Evolutionary conservation across 2,888 invertebrate species (phyloP).

Genomic region (Patella depressa): DNA sequence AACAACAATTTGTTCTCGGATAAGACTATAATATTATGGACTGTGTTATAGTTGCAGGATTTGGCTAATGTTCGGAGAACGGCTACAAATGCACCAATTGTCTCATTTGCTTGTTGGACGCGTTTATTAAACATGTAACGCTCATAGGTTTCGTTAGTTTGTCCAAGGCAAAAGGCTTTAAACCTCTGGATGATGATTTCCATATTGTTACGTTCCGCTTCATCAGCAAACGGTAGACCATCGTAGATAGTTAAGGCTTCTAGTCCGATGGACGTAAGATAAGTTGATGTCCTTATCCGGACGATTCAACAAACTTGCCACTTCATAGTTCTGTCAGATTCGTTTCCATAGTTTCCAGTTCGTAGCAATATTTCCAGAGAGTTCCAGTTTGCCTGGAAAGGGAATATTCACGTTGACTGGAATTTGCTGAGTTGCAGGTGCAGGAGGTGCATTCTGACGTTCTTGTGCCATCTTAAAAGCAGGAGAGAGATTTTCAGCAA

Average conservation of each 20-base stretch:
- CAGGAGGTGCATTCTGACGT: too few relatives aligned
- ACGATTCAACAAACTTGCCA: neutral
- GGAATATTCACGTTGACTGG: neutral
- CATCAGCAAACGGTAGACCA: constrained; percentile 2
- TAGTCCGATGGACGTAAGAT: constrained; percentile 1
- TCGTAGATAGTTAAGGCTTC: constrained; percentile 6
- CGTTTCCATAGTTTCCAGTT: neutral
- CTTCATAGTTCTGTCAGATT: neutral
- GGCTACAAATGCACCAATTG: constrained; percentile 11
- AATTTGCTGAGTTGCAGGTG: neutral
- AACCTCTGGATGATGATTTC: constrained; percentile 17
- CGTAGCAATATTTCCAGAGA: neutral
- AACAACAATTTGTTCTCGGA: neutral
- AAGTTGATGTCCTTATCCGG: neutral
- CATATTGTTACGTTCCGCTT: constrained; percentile 1
- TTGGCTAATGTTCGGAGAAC: constrained; percentile 15
- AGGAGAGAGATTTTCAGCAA: too few relatives aligned
- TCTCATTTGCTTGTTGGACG: neutral
- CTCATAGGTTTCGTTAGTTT: constrained; percentile 19
- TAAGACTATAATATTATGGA: constrained; percentile 14
- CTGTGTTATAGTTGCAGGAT: neutral
- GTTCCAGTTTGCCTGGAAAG: neutral
- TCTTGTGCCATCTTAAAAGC: too few relatives aligned
- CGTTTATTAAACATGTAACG: constrained; percentile 16
- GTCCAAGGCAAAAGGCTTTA: constrained; percentile 17